Evolutionary conservation across 2,113 vertebrate genomes (phyloP).

Genomic region (Paramisgurnus dabryanus): DNA sequence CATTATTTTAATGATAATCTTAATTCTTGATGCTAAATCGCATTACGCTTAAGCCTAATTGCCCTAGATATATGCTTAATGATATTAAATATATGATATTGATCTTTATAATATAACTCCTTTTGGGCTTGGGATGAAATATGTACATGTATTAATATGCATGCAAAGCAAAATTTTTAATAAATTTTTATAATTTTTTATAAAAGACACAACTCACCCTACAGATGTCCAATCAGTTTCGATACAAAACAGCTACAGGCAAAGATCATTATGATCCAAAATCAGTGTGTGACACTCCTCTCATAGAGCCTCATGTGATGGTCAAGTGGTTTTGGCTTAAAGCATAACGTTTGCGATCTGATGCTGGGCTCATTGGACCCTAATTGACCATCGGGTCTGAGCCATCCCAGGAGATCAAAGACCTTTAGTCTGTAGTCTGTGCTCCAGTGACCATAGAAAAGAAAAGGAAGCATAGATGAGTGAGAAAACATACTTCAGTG

Average conservation of each 20-base stretch:
- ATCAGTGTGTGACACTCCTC: background rate
- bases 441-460: constrained; percentile 40
- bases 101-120: too few relatives aligned
- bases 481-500: background rate
- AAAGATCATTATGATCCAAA: constrained; percentile 27
- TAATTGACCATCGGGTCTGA: constrained; percentile 44
- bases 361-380: constrained; percentile 42
- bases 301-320: constrained; percentile 1
- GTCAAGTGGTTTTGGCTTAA: background rate
- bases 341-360: background rate
- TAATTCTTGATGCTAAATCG: too few relatives aligned
- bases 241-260: constrained; percentile 9
- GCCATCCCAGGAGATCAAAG: constrained; percentile 57
- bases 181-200: too few relatives aligned
- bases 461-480: background rate
- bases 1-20: background rate
- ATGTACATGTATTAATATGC: background rate
- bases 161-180: too few relatives aligned
- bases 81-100: too few relatives aligned
- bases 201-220: constrained; percentile 10
- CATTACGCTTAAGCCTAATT: too few relatives aligned
- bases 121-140: too few relatives aligned
- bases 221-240: background rate
- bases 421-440: constrained; percentile 64
- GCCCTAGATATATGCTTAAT: background rate